Base-by-base conservation (phyloP, 2,113 vertebrate genomes). In the Uria aalge region DNA sequence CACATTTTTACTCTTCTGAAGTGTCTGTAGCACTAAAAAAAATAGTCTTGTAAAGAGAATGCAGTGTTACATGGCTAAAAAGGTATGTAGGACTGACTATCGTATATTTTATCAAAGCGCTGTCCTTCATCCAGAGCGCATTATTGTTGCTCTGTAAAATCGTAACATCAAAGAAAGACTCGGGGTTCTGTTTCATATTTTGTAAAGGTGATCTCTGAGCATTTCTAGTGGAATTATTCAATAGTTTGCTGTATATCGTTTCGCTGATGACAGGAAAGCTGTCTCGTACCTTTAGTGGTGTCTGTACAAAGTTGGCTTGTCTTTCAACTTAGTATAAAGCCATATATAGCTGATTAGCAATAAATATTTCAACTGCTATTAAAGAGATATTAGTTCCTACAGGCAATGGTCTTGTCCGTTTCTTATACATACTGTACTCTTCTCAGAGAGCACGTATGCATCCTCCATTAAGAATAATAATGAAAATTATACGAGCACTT, bases 1-100 rank as follows among this genome's bases (percentile, higher is more conserved):
- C 92, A 94, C 94, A 88, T 95, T 97, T 97, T 96, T 94, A 80
- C 77, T 90, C 94, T 90, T 96, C 91, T 96, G 91, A 97, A 97
- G 95, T 82, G 91, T 91, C 93, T 68, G 6, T 62, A 82, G 91
- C 62, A 95, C 91, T 96, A 86, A 94, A 96, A 89, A 94, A 95
- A 78, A 60, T 8, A 63, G 41, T 55, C 89, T 81, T 95, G 81
- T 93, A 79, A 94, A 94, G 71, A 85, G 50, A 85, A 90, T 82
- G 77, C 74, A 69, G 66, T 81, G 76, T 75, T 95, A 80, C 92
- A 82, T 76, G 80, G 80, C 74, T 73, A 50, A 66, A 83, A 71
- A 91, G 81, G 74, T 83, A 91, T 94, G 86, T 92, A 64, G 79
- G 77, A 56, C 85, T 85, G 86, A 94, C 81, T 82, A 87, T 71